Conservation (phyloP, 1,140 invertebrate species). For the Cotesia glomerata region DNA sequence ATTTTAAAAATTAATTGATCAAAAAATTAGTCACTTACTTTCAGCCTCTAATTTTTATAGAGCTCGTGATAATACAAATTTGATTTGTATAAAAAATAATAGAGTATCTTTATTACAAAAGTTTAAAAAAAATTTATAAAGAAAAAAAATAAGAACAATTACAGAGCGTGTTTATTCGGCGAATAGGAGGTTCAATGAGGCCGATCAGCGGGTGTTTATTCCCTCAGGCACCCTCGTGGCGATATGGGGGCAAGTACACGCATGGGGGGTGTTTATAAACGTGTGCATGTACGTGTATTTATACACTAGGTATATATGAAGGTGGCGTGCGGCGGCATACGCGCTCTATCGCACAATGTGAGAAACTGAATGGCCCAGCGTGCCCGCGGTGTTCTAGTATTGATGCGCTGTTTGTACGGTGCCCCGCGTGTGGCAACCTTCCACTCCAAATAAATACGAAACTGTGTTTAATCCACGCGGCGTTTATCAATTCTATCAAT, state of each 20-base stretch:
- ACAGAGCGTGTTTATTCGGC: neutral
- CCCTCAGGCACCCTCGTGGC: neutral
- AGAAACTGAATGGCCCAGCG: conserved; percentile 25
- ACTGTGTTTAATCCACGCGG: conserved; percentile 2
- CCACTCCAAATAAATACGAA: conserved; percentile 11
- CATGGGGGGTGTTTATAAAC: neutral
- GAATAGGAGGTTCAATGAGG: conserved; percentile 1
- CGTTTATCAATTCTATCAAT: neutral
- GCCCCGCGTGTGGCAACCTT: conserved; percentile 13
- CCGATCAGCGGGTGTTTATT: conserved; percentile 10
- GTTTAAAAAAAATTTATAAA: neutral
- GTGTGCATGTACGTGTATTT: neutral
- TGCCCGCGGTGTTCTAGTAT: conserved; percentile 12
- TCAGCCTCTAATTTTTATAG: too few relatives aligned
- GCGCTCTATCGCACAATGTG: conserved; percentile 16
- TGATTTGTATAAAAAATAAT: too few relatives aligned
- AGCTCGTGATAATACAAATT: too few relatives aligned
- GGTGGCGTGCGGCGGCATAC: neutral
- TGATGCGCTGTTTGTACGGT: neutral
- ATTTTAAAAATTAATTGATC: too few relatives aligned
- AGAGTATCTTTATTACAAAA: too few relatives aligned
- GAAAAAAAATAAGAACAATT: neutral
- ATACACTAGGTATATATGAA: neutral
- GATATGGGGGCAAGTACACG: conserved; percentile 6
- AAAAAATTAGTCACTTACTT: too few relatives aligned